Conservation (phyloP, 2,888 invertebrate species). For the Chromoteleia sp. region DNA sequence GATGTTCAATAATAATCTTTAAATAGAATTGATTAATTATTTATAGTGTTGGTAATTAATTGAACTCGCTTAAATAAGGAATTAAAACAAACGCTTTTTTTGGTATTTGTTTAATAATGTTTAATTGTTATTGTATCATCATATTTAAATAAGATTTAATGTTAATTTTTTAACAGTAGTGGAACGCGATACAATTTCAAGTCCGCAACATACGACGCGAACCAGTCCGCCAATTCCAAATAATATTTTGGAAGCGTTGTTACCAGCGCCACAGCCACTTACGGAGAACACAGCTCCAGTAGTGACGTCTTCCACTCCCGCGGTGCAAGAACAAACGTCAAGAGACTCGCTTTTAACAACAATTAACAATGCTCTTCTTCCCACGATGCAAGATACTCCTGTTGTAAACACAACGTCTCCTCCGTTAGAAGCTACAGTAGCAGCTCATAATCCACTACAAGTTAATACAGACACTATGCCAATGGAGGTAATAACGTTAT, state of each 20-base stretch:
- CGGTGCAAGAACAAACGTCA: conserved; percentile 74
- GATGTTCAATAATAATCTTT: neutral
- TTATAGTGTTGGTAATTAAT: too few species aligned
- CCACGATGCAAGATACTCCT: conserved; percentile 79
- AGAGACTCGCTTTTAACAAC: conserved; percentile 79
- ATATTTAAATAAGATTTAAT: too few species aligned
- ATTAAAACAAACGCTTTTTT: too few species aligned
- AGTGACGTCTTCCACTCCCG: conserved; percentile 43
- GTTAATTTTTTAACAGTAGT: conserved; percentile 78
- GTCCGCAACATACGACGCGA: conserved; percentile 81
- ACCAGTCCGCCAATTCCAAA: conserved; percentile 87
- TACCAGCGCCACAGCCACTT: conserved; percentile 63
- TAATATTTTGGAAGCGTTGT: conserved; percentile 88
- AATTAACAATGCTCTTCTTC: conserved; percentile 81
- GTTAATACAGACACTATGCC: conserved; percentile 73
- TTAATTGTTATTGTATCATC: neutral
- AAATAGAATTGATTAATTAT: neutral
- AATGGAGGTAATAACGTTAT: conserved; percentile 54
- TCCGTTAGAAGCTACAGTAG: conserved; percentile 73
- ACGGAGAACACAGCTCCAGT: conserved; percentile 43
- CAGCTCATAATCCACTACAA: conserved; percentile 77
- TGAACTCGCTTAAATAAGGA: too few species aligned
- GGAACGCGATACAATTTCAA: conserved; percentile 79
- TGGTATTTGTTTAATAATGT: too few species aligned
- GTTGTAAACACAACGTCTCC: conserved; percentile 75